phyloP scores from a whole-genome alignment of 2,113 vertebrate species.

The Grammomys surdaster region DNA sequence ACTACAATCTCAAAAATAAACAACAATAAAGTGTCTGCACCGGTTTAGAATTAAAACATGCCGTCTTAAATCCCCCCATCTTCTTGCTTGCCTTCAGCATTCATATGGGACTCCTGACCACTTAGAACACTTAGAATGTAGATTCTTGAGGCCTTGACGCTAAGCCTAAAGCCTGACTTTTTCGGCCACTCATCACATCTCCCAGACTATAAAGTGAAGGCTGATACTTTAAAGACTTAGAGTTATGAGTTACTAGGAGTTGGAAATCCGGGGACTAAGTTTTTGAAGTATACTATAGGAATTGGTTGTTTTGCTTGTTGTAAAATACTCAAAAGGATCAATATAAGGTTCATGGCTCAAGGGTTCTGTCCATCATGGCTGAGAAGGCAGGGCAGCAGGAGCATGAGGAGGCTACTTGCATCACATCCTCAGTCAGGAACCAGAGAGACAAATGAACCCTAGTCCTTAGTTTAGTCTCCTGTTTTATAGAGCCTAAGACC shows the following conservation, averaged over 20 bases:
- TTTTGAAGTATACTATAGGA: neutral
- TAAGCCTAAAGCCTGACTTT: neutral
- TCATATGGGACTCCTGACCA: rapidly evolving
- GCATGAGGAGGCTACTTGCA: too few species aligned
- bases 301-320: neutral
- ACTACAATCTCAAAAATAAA: neutral
- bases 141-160: neutral
- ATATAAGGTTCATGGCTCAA: neutral
- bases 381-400: neutral
- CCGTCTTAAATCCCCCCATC: rapidly evolving
- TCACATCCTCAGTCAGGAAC: neutral
- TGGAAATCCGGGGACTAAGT: neutral
- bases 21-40: neutral
- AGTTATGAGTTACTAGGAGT: neutral
- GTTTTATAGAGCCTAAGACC: neutral
- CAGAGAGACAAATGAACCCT: neutral
- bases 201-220: neutral
- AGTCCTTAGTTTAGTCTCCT: neutral
- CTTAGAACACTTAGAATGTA: neutral
- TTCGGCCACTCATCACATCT: neutral
- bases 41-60: neutral
- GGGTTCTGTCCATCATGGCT: too few species aligned
- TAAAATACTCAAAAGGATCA: neutral
- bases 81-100: neutral
- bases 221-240: neutral